Evolutionary conservation across 35 echinoderm and acorn worm genomes (phyloP).

Genomic region (Heliocidaris erythrogramma): DNA sequence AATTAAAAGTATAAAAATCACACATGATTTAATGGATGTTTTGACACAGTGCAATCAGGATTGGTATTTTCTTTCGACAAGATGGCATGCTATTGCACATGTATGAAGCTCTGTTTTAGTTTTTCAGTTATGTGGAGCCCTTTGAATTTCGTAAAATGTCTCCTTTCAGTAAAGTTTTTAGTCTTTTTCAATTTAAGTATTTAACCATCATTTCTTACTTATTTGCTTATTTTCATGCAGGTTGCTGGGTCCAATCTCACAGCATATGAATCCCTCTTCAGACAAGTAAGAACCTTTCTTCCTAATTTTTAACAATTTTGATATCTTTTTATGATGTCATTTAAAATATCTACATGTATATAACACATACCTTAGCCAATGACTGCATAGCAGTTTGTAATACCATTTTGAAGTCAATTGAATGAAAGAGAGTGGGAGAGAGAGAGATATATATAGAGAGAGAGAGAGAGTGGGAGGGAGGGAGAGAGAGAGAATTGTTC

Average conservation of each 20-base stretch:
- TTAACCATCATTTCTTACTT: not conserved
- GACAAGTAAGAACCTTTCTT: constrained; percentile 55
- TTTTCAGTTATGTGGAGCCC: no score
- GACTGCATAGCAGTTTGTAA: no score
- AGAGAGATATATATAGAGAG: not conserved
- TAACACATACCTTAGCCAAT: not conserved
- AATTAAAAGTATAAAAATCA: no score
- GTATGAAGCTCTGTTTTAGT: no score
- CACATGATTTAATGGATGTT: no score
- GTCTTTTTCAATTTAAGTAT: no score
- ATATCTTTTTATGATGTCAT: not conserved
- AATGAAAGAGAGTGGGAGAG: not conserved
- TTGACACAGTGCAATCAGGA: no score
- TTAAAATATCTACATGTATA: no score
- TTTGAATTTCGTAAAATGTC: no score
- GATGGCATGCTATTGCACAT: no score
- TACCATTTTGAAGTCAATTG: not conserved
- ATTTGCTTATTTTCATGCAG: constrained; percentile 42
- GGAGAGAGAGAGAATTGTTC: not conserved
- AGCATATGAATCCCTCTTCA: constrained; percentile 64
- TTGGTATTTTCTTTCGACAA: no score
- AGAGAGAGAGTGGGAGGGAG: not conserved
- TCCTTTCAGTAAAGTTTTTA: no score
- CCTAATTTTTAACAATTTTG: not conserved
- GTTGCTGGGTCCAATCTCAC: constrained; percentile 66